Base-by-base conservation (phyloP, 2,888 invertebrate genomes). In the Patella depressa region DNA sequence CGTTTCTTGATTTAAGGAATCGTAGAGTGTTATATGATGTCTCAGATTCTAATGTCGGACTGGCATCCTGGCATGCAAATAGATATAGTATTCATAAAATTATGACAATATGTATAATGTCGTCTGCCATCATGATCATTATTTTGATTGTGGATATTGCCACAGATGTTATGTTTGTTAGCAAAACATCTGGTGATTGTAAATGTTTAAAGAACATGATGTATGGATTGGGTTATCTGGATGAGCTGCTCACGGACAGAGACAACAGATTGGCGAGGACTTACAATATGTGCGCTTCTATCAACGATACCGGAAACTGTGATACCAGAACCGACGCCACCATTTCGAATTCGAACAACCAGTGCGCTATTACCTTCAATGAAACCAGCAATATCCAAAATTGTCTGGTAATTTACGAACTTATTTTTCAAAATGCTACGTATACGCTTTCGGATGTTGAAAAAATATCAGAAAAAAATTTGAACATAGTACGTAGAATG, bases 11-110 rank as follows among this genome's bases (percentile, higher is more conserved):
- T 19, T 19, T 24, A 11, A 65, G 24, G 3, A 19, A 65, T 24
- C 19, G 19, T 65, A 3, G 19, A 24, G 0, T 19, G 14, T n/a
- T 24, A 65, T 65, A 65, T 65, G 11, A 24, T 65, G 5, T 65
- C 65, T 24, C 19, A 24, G 65, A 24, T 12, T 24, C 19, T 65
- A 12, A 65, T 65, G 19, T 65, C 19, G 65, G 24, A 65, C 24
- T 53, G 15, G 45, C 72, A 12, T 73, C 53, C 2, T 53, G 72
- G 69, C 65, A 76, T 5, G 72, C 72, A 45, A 76, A 76, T 19
- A 76, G 53, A 19, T 73, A 72, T 53, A 57, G 53, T 14, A 57
- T 72, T 19, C 34, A 72, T 53, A 76, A 76, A 53, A 76, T 76
- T 17, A 65, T 72, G 17, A 53, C 72, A 14, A 69, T 65, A 2